A percentile compares a stretch with the other conserved stretches of the same genome.
Conservation (phyloP, 2,888 invertebrate species). For the Xanthorhoe designata region DNA sequence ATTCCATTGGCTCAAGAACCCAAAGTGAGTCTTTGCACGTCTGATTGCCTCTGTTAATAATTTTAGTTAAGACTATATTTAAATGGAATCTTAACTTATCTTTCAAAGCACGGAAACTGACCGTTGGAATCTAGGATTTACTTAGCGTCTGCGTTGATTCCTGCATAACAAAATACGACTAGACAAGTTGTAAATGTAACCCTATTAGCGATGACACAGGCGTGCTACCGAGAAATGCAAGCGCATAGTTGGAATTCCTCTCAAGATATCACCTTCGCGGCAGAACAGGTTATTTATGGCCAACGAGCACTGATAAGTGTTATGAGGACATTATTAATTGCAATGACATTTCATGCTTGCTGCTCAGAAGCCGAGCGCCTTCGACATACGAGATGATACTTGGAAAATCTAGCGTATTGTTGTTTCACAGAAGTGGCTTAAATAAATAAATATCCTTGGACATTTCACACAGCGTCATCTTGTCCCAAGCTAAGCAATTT, state of each 20-base stretch:
- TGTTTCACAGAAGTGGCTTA: neutral
- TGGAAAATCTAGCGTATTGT: neutral
- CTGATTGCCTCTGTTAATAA: no score
- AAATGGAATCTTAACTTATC: neutral
- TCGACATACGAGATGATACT: neutral
- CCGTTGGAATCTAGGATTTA: neutral
- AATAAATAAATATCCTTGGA: no score
- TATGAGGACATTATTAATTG: constrained; percentile 63
- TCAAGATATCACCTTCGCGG: constrained; percentile 60
- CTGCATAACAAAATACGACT: neutral
- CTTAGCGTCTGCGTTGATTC: neutral
- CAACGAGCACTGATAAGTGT: constrained; percentile 55
- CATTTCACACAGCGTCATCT: no score
- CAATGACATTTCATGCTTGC: constrained; percentile 48
- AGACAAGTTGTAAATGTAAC: constrained; percentile 3
- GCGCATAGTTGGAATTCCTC: constrained; percentile 51
- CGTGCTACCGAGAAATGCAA: constrained; percentile 31
- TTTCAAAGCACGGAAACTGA: neutral
- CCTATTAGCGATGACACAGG: constrained; percentile 13
- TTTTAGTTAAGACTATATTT: no score
- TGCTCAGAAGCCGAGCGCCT: neutral
- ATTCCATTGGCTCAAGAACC: no score
- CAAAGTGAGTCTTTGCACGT: no score
- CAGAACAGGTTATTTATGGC: constrained; percentile 64
- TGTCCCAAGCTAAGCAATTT: no score